Evolutionary conservation across 1,140 invertebrate genomes (phyloP).

Genomic region (Neodiprion virginianus): DNA sequence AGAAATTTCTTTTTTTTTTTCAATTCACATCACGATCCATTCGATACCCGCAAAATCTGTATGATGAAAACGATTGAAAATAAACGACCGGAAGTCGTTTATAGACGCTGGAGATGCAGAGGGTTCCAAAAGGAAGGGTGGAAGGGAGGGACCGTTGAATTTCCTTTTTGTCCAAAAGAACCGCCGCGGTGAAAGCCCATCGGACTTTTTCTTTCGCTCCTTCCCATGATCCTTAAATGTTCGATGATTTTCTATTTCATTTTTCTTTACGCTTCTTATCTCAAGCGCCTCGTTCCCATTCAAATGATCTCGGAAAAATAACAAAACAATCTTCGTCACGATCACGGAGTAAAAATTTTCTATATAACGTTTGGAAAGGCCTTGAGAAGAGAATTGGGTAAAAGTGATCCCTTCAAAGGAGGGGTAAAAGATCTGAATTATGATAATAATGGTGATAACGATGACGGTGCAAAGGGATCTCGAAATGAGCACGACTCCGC

Average conservation of each 20-base stretch:
- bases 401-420: too few relatives aligned
- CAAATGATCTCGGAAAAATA: background rate
- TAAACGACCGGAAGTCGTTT: background rate
- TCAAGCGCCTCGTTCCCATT: background rate
- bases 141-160: background rate
- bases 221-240: background rate
- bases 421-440: too few relatives aligned
- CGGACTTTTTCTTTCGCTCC: background rate
- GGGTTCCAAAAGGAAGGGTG: too few relatives aligned
- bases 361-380: background rate
- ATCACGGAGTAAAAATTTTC: background rate
- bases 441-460: too few relatives aligned
- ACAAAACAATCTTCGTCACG: background rate
- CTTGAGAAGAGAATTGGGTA: too few relatives aligned
- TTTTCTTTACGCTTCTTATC: background rate
- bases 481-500: too few relatives aligned
- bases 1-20: background rate
- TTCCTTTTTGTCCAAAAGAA: background rate
- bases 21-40: background rate
- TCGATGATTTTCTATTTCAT: background rate
- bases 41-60: background rate
- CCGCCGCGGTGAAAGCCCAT: background rate
- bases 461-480: too few relatives aligned
- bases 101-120: background rate
- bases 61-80: background rate